Evolutionary conservation across 2,113 vertebrate genomes (phyloP), one percentile per base, ranked within the genome.

Genomic region (Paratilapia polleni): DNA sequence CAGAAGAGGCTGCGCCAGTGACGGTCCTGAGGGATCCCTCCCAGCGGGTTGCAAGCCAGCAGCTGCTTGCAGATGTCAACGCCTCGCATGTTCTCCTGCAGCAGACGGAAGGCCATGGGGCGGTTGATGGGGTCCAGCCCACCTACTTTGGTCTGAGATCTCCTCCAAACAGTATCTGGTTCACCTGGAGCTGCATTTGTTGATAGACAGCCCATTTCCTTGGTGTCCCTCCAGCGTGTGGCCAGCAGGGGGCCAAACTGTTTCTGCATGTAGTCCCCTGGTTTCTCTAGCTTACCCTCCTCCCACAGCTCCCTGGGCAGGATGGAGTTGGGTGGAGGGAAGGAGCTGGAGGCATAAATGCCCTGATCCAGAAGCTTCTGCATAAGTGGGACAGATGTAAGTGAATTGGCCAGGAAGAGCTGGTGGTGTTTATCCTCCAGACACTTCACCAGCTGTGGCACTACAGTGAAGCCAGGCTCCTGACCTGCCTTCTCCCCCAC

Each of bases 61-160:
- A 96, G 89, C 89, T 96, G 96, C 73, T 96, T 96, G 79, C 96
- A 96, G 81, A 96, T 96, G 88, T 96, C 96, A 0, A 96, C 96
- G 0, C 96, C 96, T 2, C 96, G 92, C 95, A 96, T 96, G 92
- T 96, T 96, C 78, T 96, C 96, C 84, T 96, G 96, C 61, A 96
- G 91, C 11, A 96, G 94, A 8, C 94, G 84, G 85, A 96, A 96
- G 15, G 96, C 91, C 90, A 92, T 77, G 2, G 96, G 96, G 0
- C 96, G 94, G 52, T 81, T n/a, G 1, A 96, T 92, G 19, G 95
- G 89, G 41, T 89, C 90, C 57, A 96, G 88, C 6, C 81, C 89
- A 0, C 95, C 95, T 1, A 76, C 68, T 66, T 88, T 93, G 74
- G 70, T 86, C 36, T 91, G 92, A 28, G 95, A 96, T 49, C 94